phyloP scores from a whole-genome alignment of 2,113 vertebrate species.

The Muntiacus muntjak region DNA sequence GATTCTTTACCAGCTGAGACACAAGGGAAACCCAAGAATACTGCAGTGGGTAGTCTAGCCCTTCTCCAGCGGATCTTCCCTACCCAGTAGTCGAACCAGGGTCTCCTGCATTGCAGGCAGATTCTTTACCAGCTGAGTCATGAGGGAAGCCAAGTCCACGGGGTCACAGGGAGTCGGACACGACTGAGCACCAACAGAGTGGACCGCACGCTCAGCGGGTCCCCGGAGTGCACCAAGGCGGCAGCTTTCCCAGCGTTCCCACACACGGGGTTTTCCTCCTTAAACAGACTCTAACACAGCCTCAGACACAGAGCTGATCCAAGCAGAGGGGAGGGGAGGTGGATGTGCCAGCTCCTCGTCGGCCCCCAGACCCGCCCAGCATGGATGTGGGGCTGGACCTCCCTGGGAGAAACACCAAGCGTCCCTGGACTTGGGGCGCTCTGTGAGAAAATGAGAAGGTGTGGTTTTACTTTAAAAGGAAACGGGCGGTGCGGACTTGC shows the following conservation, averaged over 20 bases:
- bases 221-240: not conserved
- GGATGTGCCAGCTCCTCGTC: fast-evolving
- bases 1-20: not conserved
- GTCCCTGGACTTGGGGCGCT: not conserved
- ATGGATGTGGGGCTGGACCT: not conserved
- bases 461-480: not conserved
- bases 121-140: not conserved
- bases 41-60: not conserved
- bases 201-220: not conserved
- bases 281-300: not conserved
- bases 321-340: not conserved
- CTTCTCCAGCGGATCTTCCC: fast-evolving
- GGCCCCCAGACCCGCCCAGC: not conserved
- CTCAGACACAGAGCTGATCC: not conserved
- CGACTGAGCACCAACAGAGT: not conserved
- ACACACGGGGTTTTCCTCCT: not conserved
- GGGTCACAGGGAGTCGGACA: not conserved
- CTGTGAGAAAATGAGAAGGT: not conserved
- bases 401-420: not conserved
- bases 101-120: not conserved
- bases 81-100: fast-evolving
- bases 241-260: too few species aligned
- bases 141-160: not conserved
- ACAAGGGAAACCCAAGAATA: not conserved
- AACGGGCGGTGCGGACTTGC: not conserved